Evolutionary conservation across 1,140 invertebrate species (phyloP).

Genomic region (Helicoverpa zea): DNA sequence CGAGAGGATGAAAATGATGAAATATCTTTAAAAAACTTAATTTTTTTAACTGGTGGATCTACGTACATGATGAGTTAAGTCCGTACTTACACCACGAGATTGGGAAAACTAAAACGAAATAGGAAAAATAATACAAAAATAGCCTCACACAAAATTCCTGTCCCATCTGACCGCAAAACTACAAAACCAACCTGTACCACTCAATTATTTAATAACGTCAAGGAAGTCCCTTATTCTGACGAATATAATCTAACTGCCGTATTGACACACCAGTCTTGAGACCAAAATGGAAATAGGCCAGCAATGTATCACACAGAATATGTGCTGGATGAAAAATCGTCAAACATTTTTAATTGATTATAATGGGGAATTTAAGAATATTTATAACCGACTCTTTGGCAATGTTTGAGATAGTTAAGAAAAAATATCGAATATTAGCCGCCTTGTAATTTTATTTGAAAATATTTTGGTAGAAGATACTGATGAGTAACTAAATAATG

Average conservation of each 20-base stretch:
- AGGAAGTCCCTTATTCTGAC: slow-evolving; percentile 72
- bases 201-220: slow-evolving; percentile 71
- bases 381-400: not conserved
- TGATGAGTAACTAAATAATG: not conserved
- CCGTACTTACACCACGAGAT: too few relatives aligned
- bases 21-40: too few relatives aligned
- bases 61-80: too few relatives aligned
- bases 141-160: not conserved
- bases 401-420: slow-evolving; percentile 5
- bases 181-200: slow-evolving; percentile 50
- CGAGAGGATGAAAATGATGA: too few relatives aligned
- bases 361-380: slow-evolving; percentile 9
- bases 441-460: not conserved
- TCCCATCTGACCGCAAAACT: slow-evolving; percentile 31
- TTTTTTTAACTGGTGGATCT: too few relatives aligned
- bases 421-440: not conserved
- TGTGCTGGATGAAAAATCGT: slow-evolving; percentile 5
- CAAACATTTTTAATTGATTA: slow-evolving; percentile 33
- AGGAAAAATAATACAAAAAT: not conserved
- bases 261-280: slow-evolving; percentile 33
- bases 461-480: not conserved
- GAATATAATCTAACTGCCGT: slow-evolving; percentile 48
- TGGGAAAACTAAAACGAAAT: too few relatives aligned
- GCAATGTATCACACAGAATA: not conserved
- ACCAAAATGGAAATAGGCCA: slow-evolving; percentile 8